Conservation (phyloP, 2,888 invertebrate genomes). For the Cephalotes varians region DNA sequence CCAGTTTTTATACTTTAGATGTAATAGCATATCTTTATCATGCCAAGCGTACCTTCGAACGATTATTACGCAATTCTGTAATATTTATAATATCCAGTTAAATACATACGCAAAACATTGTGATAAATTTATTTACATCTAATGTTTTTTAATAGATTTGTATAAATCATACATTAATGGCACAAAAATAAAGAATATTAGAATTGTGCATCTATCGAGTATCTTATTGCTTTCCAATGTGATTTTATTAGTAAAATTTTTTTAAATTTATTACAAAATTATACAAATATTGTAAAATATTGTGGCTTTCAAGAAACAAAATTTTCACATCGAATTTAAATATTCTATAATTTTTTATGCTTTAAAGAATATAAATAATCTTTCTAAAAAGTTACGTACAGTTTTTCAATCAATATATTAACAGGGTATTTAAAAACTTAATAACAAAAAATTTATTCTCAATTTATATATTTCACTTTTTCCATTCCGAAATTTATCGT, state of each 20-base stretch:
- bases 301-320: neutral
- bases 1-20: constrained; percentile 40
- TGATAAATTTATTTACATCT: neutral
- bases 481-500: neutral
- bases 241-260: neutral
- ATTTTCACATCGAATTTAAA: constrained; percentile 8
- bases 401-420: neutral
- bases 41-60: too few species aligned
- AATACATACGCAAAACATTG: neutral
- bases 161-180: neutral
- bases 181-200: neutral
- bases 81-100: neutral
- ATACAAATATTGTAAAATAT: neutral
- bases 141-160: neutral
- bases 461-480: neutral
- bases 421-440: neutral
- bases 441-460: neutral
- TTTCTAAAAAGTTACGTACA: neutral
- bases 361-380: neutral
- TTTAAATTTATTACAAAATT: neutral
- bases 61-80: neutral
- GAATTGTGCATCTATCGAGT: neutral
- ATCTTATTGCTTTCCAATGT: neutral
- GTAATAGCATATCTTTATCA: neutral
- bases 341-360: neutral